A percentile compares a stretch with the other conserved stretches of the same genome.
phyloP scores from a whole-genome alignment of 2,888 invertebrate species.

The Amiota communis region DNA sequence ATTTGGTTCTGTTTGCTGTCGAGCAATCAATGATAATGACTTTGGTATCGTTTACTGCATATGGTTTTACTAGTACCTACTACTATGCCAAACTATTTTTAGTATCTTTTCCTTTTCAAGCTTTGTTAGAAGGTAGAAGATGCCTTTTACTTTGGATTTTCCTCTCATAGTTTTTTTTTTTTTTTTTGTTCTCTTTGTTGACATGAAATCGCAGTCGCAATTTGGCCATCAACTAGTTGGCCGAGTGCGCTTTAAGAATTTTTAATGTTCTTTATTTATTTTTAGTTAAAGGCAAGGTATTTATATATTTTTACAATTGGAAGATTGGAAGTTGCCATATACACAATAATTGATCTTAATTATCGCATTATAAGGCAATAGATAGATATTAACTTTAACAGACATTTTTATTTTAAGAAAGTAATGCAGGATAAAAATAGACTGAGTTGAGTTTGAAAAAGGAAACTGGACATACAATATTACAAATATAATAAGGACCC shows the following conservation, averaged over 20 bases:
- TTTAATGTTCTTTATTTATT: constrained; percentile 61
- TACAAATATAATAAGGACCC: too few relatives aligned
- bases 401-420: too few relatives aligned
- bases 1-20: too few relatives aligned
- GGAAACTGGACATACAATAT: too few relatives aligned
- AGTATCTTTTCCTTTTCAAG: constrained; percentile 56
- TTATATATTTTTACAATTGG: too few relatives aligned
- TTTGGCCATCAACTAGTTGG: constrained; percentile 23
- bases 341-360: neutral
- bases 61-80: constrained; percentile 36
- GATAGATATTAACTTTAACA: constrained; percentile 3
- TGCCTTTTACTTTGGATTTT: constrained; percentile 41
- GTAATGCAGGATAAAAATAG: too few relatives aligned
- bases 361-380: neutral
- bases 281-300: constrained; percentile 44
- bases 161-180: neutral
- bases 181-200: neutral
- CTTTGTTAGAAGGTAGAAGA: constrained; percentile 55
- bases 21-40: neutral
- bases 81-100: constrained; percentile 57
- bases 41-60: constrained; percentile 34
- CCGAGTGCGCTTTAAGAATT: constrained; percentile 45
- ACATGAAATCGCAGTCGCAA: neutral
- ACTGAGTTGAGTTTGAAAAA: too few relatives aligned
- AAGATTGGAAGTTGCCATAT: too few relatives aligned